These are phyloP conservation scores for Sarcophaga peregrina DNA, from an alignment of 1,140 invertebrate species.

Conservation along the genomic window DNA sequence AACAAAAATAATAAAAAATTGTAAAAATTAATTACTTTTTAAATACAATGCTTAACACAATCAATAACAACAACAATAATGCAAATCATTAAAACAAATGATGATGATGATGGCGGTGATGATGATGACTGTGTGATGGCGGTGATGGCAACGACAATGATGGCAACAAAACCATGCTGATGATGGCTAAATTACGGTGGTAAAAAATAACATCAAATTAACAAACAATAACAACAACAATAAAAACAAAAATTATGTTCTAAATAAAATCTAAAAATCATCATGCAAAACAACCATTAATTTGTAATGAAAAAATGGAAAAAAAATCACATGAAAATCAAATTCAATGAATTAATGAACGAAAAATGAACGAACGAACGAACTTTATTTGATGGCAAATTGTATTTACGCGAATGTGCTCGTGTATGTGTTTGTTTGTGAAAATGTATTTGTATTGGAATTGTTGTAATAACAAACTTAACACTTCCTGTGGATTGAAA, in stretches of 20 bases:
- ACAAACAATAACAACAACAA: not conserved
- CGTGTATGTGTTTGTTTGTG: not conserved
- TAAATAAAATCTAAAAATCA: not conserved
- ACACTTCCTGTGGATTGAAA: not conserved
- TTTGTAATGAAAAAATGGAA: not conserved
- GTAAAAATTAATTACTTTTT: constrained; percentile 25
- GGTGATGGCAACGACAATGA: not conserved
- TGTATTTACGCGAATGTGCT: not conserved
- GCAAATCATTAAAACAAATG: not conserved
- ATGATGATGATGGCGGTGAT: not conserved
- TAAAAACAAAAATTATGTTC: not conserved
- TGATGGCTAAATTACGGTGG: not conserved
- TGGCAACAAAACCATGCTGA: not conserved
- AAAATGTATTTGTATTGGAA: not conserved
- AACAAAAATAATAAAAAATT: not conserved
- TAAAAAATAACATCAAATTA: not conserved
- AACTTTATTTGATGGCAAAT: not conserved
- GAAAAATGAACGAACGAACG: not conserved
- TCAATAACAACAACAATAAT: not conserved
- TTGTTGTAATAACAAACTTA: constrained; percentile 17
- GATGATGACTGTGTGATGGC: not conserved
- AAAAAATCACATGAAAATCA: not conserved
- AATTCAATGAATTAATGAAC: too few relatives aligned
- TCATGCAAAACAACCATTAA: constrained; percentile 30
- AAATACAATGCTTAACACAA: constrained; percentile 32